phyloP scores from a whole-genome alignment of 2,113 vertebrate genomes.

The Oryzias melastigma region DNA sequence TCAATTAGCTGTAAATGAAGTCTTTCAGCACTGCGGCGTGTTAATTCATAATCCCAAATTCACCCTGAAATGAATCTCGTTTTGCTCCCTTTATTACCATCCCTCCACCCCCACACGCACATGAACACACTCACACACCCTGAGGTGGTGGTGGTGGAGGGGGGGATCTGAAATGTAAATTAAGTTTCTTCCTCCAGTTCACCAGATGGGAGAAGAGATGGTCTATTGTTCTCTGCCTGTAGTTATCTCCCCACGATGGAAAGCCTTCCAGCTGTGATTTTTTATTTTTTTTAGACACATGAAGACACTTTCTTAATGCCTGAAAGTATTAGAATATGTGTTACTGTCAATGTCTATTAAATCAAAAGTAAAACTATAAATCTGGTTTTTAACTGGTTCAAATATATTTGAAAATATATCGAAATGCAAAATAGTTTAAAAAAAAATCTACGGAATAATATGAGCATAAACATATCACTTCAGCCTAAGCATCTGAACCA shows the following conservation, averaged over 20 bases:
- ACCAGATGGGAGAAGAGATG: slow-evolving; percentile 78
- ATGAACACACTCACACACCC: slow-evolving; percentile 41
- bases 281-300: background rate
- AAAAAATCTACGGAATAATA: background rate
- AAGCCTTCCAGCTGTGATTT: slow-evolving; percentile 63
- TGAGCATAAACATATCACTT: too few relatives aligned
- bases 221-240: slow-evolving; percentile 73
- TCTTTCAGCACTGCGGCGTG: slow-evolving; percentile 68
- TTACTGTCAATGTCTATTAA: background rate
- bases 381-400: background rate
- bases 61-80: slow-evolving; percentile 70
- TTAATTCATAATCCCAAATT: slow-evolving; percentile 77
- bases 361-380: background rate
- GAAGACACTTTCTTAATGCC: too few relatives aligned
- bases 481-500: too few relatives aligned
- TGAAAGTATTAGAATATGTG: background rate
- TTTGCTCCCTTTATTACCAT: slow-evolving; percentile 48
- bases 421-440: background rate
- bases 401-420: background rate
- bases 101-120: slow-evolving; percentile 5
- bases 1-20: slow-evolving; percentile 71
- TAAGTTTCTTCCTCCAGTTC: slow-evolving; percentile 66
- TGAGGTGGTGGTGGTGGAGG: slow-evolving; percentile 46
- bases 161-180: slow-evolving; percentile 74
- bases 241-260: slow-evolving; percentile 68